Percentiles rank a stretch among this genome's conserved stretches.
Evolutionary conservation across 2,888 invertebrate genomes (phyloP).

Genomic region (Lasioglossum figueresi): DNA sequence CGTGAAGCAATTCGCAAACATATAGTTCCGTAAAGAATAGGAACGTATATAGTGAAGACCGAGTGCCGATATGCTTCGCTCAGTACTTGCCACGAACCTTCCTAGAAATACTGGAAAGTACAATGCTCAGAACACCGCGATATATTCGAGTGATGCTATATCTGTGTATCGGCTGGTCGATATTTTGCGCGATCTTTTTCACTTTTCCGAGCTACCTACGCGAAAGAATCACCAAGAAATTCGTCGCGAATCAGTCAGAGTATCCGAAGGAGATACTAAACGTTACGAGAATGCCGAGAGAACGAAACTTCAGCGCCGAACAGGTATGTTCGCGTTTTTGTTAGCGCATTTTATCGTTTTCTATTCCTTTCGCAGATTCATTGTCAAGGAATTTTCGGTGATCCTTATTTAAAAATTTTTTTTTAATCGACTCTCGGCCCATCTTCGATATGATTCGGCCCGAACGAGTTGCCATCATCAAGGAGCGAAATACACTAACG

Average conservation of each 20-base stretch:
- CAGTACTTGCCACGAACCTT: constrained; percentile 36
- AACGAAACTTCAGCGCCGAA: constrained; percentile 27
- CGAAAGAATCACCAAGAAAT: not conserved
- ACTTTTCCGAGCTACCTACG: not conserved
- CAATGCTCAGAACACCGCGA: constrained; percentile 53
- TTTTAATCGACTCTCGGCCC: not conserved
- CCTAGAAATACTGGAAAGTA: constrained; percentile 34
- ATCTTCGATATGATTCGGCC: not conserved
- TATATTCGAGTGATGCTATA: constrained; percentile 26
- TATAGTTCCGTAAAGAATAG: constrained; percentile 12
- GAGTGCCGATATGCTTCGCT: constrained; percentile 46
- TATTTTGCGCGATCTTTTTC: constrained; percentile 34
- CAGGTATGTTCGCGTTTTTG: constrained; percentile 41
- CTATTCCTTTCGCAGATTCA: not conserved
- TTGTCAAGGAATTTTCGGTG: not conserved
- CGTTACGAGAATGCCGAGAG: not conserved
- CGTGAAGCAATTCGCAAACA: not conserved
- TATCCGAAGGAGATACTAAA: not conserved
- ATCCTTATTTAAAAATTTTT: not conserved
- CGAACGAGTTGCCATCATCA: not conserved
- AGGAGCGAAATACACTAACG: not conserved
- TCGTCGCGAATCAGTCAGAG: not conserved
- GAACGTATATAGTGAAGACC: constrained; percentile 15
- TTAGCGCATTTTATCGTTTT: not conserved
- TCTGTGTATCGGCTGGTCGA: constrained; percentile 46